phyloP scores from a whole-genome alignment of 2,888 invertebrate genomes.

The Laothoe populi region DNA sequence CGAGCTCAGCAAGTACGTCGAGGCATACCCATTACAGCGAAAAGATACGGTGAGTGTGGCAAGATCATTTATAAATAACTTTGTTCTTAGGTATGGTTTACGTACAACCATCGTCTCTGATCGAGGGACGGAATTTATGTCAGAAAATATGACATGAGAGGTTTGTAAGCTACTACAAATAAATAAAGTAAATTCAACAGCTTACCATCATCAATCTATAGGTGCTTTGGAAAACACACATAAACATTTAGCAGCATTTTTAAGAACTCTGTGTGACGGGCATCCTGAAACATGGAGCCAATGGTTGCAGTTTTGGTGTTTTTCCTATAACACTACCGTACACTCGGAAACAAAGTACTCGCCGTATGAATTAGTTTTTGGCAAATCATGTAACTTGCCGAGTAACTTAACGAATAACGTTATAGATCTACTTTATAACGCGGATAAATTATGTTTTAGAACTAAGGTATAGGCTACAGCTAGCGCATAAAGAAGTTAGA shows the following conservation, averaged over 20 bases:
- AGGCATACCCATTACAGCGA: conserved; percentile 27
- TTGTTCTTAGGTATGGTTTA: conserved; percentile 30
- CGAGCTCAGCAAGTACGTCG: conserved; percentile 28
- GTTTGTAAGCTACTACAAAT: conserved; percentile 32
- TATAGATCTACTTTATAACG: too few species aligned
- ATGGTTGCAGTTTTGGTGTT: conserved; percentile 39
- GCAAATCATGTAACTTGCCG: too few species aligned
- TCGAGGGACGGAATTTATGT: conserved; percentile 32
- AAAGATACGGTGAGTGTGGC: conserved; percentile 27
- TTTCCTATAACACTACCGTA: conserved; percentile 35
- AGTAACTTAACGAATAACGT: too few species aligned
- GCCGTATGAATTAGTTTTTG: too few species aligned
- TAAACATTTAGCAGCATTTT: conserved; percentile 30
- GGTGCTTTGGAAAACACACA: conserved; percentile 34
- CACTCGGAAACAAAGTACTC: conserved; percentile 13
- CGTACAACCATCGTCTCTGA: conserved; percentile 27
- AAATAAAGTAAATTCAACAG: conserved; percentile 31
- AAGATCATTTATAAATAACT: conserved; percentile 26
- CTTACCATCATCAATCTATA: conserved; percentile 35
- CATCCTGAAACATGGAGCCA: conserved; percentile 34
- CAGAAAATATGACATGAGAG: conserved; percentile 28
- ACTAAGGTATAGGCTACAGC: too few species aligned
- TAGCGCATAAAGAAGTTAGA: conserved; percentile 5
- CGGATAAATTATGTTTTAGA: too few species aligned
- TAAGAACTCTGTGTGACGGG: conserved; percentile 28